Percentiles rank a stretch among this genome's conserved stretches.
phyloP scores from a whole-genome alignment of 2,888 invertebrate species.

The Lasioglossum marginatum region DNA sequence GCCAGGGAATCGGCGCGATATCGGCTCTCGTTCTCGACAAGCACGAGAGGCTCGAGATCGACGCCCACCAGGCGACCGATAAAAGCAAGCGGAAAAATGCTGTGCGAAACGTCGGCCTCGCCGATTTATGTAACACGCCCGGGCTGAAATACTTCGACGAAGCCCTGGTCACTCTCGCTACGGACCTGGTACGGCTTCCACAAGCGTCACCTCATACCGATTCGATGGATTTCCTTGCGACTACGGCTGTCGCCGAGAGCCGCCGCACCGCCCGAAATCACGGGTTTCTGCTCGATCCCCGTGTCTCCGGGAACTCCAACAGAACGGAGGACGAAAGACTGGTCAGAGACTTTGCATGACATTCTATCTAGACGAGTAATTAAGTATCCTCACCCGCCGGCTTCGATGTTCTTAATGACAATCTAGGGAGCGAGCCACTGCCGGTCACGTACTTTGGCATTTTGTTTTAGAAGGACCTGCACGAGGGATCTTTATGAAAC shows the following conservation, averaged over 20 bases:
- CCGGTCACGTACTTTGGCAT: neutral
- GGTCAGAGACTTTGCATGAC: neutral
- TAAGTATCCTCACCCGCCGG: neutral
- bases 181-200: conserved; percentile 73
- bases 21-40: neutral
- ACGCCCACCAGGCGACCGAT: conserved; percentile 55
- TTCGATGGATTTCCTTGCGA: conserved; percentile 43
- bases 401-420: neutral
- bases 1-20: neutral
- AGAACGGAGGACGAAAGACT: neutral
- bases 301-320: neutral
- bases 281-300: neutral
- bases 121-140: conserved; percentile 46
- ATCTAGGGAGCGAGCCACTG: neutral
- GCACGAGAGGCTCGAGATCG: conserved; percentile 32
- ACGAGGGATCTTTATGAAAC: neutral
- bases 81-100: conserved; percentile 18
- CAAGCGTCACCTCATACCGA: conserved; percentile 37
- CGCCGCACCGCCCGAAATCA: neutral
- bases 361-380: neutral
- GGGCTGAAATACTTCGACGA: conserved; percentile 76
- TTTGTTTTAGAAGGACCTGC: neutral
- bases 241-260: conserved; percentile 3
- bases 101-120: neutral
- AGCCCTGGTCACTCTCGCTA: conserved; percentile 72